A percentile compares a stretch with the other conserved stretches of the same genome.
phyloP scores from a whole-genome alignment of 1,140 invertebrate genomes.

The Mamestra configurata region DNA sequence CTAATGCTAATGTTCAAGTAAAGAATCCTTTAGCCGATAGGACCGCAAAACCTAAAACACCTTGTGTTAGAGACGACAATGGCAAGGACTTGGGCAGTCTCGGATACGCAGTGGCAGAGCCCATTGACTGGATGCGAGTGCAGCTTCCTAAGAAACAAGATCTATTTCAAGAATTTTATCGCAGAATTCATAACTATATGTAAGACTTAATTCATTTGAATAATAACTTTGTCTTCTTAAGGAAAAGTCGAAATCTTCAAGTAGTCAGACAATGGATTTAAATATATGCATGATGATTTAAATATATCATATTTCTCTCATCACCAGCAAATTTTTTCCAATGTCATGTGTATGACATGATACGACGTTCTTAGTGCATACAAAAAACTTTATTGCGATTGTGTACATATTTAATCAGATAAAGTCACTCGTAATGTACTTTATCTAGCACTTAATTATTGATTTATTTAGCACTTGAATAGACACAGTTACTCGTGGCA shows the following conservation, averaged over 20 bases:
- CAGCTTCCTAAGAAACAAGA: constrained; percentile 89
- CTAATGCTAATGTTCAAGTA: constrained; percentile 55
- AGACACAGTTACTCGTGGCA: too few species aligned
- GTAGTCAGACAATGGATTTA: not conserved
- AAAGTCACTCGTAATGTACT: not conserved
- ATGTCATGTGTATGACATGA: not conserved
- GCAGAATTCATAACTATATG: constrained; percentile 89
- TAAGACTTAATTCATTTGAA: constrained; percentile 60
- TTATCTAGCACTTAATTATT: constrained; percentile 1
- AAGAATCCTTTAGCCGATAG: constrained; percentile 51
- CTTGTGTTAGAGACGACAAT: constrained; percentile 58
- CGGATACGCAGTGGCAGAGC: constrained; percentile 73
- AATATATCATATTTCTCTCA: too few species aligned
- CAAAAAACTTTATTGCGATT: not conserved
- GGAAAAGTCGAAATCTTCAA: not conserved
- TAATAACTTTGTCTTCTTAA: not conserved
- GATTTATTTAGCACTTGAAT: not conserved
- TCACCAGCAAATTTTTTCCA: not conserved
- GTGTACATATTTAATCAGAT: not conserved
- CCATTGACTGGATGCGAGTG: constrained; percentile 88
- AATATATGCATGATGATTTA: too few species aligned
- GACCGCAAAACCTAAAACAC: constrained; percentile 59
- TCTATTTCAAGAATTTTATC: constrained; percentile 88
- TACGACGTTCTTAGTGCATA: not conserved
- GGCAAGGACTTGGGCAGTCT: constrained; percentile 71